A percentile compares a stretch with the other conserved stretches of the same genome.
Conservation (phyloP, 2,888 invertebrate species). For the Leptarthrus brevirostris region DNA sequence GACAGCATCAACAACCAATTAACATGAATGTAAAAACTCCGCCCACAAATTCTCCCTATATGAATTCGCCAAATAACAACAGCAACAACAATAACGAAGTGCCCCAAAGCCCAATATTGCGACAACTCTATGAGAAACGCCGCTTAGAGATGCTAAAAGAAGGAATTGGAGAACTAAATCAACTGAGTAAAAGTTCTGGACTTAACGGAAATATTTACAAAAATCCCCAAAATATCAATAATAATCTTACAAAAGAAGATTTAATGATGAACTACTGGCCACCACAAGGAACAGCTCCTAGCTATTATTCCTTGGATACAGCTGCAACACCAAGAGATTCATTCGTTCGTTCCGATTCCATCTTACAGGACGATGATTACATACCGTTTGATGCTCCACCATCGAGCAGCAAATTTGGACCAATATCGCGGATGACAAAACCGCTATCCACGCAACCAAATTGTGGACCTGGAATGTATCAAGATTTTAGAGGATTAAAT, state of each 20-base stretch:
- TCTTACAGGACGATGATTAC: conserved; percentile 73
- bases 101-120: conserved; percentile 50
- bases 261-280: conserved; percentile 52
- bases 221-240: conserved; percentile 50
- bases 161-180: conserved; percentile 51
- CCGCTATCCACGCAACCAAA: background rate
- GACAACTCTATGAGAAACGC: conserved; percentile 52
- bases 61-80: conserved; percentile 51
- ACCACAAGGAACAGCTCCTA: conserved; percentile 50
- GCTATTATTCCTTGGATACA: conserved; percentile 51
- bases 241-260: conserved; percentile 53
- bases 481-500: conserved; percentile 24
- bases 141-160: conserved; percentile 52
- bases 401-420: conserved; percentile 74
- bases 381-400: conserved; percentile 74
- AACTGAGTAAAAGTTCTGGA: conserved; percentile 45
- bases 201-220: conserved; percentile 52
- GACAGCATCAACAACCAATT: conserved; percentile 52
- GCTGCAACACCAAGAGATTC: conserved; percentile 56
- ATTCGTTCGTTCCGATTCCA: conserved; percentile 70
- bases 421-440: conserved; percentile 71
- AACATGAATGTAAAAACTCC: conserved; percentile 53
- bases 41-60: conserved; percentile 53
- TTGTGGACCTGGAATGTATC: conserved; percentile 25
- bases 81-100: conserved; percentile 41